Evolutionary conservation across 1,140 invertebrate species (phyloP).

Genomic region (Babylonia areolata): DNA sequence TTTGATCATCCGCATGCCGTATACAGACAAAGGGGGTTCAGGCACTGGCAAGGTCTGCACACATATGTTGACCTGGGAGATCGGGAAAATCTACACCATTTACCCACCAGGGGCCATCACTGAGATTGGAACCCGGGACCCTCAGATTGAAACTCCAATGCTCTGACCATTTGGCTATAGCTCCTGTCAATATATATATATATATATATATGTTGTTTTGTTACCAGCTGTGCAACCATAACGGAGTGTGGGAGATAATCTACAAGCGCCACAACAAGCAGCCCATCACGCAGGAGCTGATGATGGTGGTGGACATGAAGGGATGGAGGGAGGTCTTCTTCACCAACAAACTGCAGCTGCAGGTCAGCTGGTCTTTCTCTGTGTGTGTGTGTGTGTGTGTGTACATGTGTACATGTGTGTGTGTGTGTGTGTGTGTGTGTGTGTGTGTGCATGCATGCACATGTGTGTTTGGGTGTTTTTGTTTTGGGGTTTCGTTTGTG

Average conservation of each 20-base stretch:
- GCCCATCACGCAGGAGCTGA: conserved; percentile 51
- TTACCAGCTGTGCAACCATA: conserved; percentile 49
- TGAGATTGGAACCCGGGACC: too few species aligned
- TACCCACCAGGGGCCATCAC: too few species aligned
- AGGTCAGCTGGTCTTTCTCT: conserved; percentile 21
- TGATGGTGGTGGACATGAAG: conserved; percentile 50
- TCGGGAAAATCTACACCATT: too few species aligned
- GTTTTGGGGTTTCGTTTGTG: too few species aligned
- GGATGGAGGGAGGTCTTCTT: conserved; percentile 66
- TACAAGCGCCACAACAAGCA: conserved; percentile 49
- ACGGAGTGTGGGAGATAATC: conserved; percentile 60
- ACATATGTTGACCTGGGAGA: too few species aligned
- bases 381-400: not conserved
- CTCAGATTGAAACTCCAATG: too few species aligned
- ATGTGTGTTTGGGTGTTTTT: not conserved
- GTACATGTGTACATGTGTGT: not conserved
- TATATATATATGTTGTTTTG: too few species aligned
- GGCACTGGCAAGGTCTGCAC: too few species aligned
- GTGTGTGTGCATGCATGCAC: not conserved
- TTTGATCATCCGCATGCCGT: too few species aligned
- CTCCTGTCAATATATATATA: too few species aligned
- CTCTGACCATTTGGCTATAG: too few species aligned
- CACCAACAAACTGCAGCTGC: conserved; percentile 63
- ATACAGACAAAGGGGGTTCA: too few species aligned
- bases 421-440: not conserved